Percentiles rank a stretch among this genome's conserved stretches.
Conservation (phyloP, 2,797 vertebrate species). For the Phylloscopus collybita region DNA sequence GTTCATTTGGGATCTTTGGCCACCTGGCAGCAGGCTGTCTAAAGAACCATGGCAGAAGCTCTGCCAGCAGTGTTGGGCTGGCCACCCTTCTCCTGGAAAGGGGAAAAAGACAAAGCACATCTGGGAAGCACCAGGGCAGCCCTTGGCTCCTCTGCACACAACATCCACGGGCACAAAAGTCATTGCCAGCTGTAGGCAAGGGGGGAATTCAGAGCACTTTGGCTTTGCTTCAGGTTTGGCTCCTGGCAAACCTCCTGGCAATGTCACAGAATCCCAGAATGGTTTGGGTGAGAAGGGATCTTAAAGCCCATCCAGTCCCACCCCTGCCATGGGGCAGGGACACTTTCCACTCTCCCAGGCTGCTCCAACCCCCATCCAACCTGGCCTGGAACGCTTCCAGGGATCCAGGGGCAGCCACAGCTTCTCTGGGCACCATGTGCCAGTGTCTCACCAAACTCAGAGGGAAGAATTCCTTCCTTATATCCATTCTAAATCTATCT, state of each 20-base stretch:
- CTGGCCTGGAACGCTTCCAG: background rate
- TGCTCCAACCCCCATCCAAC: accelerated
- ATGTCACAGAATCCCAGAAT: background rate
- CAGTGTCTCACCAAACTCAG: background rate
- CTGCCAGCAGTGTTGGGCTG: background rate
- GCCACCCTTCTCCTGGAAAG: background rate
- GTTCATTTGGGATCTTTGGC: background rate
- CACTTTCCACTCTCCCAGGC: accelerated
- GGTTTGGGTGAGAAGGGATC: background rate
- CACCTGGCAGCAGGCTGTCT: background rate
- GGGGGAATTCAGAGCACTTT: background rate
- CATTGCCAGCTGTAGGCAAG: background rate
- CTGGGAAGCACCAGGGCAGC: background rate
- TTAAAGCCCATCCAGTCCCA: accelerated
- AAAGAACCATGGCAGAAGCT: background rate
- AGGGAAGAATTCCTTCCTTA: background rate
- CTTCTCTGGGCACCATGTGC: background rate
- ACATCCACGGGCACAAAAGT: background rate
- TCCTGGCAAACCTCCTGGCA: background rate
- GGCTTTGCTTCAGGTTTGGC: background rate
- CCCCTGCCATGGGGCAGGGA: background rate
- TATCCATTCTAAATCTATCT: background rate
- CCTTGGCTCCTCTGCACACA: background rate
- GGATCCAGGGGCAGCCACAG: background rate
- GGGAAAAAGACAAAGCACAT: background rate